phyloP scores from a whole-genome alignment of 2,888 invertebrate genomes.

The Drosophila kokeensis region DNA sequence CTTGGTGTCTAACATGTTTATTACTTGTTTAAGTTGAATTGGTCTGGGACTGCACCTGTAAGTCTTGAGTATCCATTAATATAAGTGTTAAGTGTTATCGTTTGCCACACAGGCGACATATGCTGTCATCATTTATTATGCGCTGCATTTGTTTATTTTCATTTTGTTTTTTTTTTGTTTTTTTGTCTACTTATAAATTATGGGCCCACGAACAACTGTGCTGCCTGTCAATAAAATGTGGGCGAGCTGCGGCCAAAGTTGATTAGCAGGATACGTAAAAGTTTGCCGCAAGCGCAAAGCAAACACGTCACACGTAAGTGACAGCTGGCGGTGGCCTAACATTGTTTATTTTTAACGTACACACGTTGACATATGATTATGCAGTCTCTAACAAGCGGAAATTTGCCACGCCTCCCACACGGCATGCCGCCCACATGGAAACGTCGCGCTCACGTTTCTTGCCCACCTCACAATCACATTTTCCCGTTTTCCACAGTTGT shows the following conservation, averaged over 20 bases:
- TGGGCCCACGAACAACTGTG: slow-evolving; percentile 37
- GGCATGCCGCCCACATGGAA: slow-evolving; percentile 29
- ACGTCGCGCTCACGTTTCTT: slow-evolving; percentile 13
- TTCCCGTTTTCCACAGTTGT: slow-evolving; percentile 43
- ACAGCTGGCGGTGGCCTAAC: slow-evolving; percentile 29
- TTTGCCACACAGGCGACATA: slow-evolving; percentile 20
- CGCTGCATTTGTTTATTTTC: slow-evolving; percentile 27
- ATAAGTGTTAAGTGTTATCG: slow-evolving; percentile 14
- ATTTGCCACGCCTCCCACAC: slow-evolving; percentile 13
- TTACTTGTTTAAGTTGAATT: slow-evolving; percentile 4
- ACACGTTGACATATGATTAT: slow-evolving; percentile 57
- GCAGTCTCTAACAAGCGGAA: slow-evolving; percentile 31
- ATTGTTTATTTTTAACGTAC: slow-evolving; percentile 45
- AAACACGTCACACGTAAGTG: slow-evolving; percentile 30
- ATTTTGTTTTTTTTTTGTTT: background rate
- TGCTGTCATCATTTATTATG: slow-evolving; percentile 19
- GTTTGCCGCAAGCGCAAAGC: slow-evolving; percentile 12
- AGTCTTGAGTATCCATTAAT: slow-evolving; percentile 31
- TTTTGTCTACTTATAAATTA: slow-evolving; percentile 20
- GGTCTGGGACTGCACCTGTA: background rate
- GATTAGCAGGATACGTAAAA: slow-evolving; percentile 43
- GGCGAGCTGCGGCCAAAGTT: slow-evolving; percentile 15
- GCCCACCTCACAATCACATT: slow-evolving; percentile 32
- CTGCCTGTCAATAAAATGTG: slow-evolving; percentile 31
- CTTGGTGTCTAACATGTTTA: slow-evolving; percentile 16